Evolutionary conservation across 2,113 vertebrate genomes (phyloP).

Genomic region (Alethe castanea): DNA sequence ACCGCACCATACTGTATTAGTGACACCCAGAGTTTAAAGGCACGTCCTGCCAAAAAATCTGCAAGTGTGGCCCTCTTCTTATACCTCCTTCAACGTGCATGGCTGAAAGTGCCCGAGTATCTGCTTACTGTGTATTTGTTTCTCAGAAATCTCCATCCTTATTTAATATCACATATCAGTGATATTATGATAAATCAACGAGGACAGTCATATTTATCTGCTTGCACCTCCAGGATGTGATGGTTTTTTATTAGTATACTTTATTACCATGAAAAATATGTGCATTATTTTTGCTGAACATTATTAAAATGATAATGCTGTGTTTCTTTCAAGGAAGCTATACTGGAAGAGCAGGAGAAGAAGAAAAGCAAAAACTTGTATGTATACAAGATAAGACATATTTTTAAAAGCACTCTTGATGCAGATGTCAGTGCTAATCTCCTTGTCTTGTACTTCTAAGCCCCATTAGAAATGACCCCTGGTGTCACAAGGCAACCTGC

Average conservation of each 20-base stretch:
- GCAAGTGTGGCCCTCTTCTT: not conserved
- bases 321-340: constrained; percentile 87
- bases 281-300: not conserved
- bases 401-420: not conserved
- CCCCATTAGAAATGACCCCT: not conserved
- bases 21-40: not conserved
- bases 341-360: constrained; percentile 95
- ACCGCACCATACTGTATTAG: not conserved
- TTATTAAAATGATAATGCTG: not conserved
- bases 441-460: not conserved
- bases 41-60: not conserved
- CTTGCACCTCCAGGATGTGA: not conserved
- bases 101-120: not conserved
- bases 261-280: not conserved
- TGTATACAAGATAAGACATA: constrained; percentile 52
- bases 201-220: not conserved
- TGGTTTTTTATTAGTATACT: not conserved
- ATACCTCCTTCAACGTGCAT: not conserved
- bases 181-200: not conserved
- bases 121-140: not conserved
- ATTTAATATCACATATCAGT: not conserved
- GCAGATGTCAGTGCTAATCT: not conserved
- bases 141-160: not conserved
- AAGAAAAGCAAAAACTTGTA: constrained; percentile 94
- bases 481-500: not conserved